phyloP scores from a whole-genome alignment of 2,888 invertebrate genomes.

The Rambutsinella grinnellia region DNA sequence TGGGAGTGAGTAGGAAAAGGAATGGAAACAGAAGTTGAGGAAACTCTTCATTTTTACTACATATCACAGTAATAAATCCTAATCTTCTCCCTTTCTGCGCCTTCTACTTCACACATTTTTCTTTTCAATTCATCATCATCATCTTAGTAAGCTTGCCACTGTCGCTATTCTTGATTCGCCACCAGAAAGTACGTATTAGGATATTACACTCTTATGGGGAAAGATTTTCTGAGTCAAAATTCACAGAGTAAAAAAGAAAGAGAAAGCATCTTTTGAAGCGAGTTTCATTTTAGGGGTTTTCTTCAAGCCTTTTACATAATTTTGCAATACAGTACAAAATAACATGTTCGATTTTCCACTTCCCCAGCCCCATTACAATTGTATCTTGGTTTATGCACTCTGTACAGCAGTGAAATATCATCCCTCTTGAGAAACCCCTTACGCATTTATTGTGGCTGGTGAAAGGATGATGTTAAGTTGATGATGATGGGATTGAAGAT shows the following conservation, averaged over 20 bases:
- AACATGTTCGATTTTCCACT: slow-evolving; percentile 1
- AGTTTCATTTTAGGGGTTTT: neutral
- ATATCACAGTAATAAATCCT: slow-evolving; percentile 26
- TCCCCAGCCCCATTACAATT: slow-evolving; percentile 18
- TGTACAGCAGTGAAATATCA: neutral
- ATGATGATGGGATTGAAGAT: neutral
- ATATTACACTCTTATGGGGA: neutral
- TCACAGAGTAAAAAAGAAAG: neutral
- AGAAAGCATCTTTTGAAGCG: neutral
- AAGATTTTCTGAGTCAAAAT: neutral
- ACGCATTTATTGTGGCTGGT: neutral
- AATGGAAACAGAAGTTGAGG: neutral
- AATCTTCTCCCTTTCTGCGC: slow-evolving; percentile 10
- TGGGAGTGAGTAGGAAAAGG: neutral
- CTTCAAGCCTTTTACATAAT: slow-evolving; percentile 14
- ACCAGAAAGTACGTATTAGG: neutral
- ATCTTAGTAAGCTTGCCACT: neutral
- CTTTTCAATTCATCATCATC: slow-evolving; percentile 16
- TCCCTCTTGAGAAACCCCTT: neutral
- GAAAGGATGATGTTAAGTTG: no score
- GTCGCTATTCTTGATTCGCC: slow-evolving; percentile 4
- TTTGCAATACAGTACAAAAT: slow-evolving; percentile 14
- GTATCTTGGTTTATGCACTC: slow-evolving; percentile 38
- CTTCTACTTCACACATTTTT: neutral
- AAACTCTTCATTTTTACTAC: neutral